A percentile compares a stretch with the other conserved stretches of the same genome.
Evolutionary conservation across 2,113 vertebrate genomes (phyloP).

Genomic region (Neolamprologus ventralis): DNA sequence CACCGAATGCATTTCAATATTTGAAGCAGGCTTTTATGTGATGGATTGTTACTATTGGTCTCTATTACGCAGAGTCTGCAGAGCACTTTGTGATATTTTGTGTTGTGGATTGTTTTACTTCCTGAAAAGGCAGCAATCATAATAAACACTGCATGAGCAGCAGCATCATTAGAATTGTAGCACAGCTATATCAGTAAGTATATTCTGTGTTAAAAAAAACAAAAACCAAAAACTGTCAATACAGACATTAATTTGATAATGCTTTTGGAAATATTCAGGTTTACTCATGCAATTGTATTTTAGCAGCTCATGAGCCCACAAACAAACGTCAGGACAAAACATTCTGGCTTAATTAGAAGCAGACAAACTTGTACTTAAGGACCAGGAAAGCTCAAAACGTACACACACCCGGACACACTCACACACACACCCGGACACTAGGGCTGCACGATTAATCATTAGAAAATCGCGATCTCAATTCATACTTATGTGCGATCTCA

Average conservation of each 20-base stretch:
- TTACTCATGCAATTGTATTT: background rate
- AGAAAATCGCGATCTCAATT: too few relatives aligned
- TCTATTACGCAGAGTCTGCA: fast-evolving
- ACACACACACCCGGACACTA: background rate
- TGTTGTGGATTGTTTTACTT: background rate
- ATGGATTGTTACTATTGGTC: background rate
- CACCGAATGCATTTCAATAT: fast-evolving
- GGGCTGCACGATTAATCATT: too few relatives aligned
- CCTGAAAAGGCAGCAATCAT: background rate
- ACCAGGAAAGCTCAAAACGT: fast-evolving
- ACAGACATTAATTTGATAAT: background rate
- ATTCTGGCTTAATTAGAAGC: background rate
- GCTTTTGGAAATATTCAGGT: background rate
- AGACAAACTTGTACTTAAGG: background rate
- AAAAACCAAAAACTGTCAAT: background rate
- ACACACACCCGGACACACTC: background rate
- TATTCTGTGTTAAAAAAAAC: background rate
- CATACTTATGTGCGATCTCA: too few relatives aligned
- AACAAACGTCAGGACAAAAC: background rate
- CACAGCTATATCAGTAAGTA: background rate
- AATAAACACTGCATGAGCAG: background rate
- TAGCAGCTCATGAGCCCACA: background rate
- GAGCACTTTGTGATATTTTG: background rate
- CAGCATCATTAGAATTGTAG: background rate
- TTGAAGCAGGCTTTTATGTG: background rate